These are phyloP conservation scores for Anoplius nigerrimus DNA, from an alignment of 2,888 invertebrate species.

Conservation along the genomic window DNA sequence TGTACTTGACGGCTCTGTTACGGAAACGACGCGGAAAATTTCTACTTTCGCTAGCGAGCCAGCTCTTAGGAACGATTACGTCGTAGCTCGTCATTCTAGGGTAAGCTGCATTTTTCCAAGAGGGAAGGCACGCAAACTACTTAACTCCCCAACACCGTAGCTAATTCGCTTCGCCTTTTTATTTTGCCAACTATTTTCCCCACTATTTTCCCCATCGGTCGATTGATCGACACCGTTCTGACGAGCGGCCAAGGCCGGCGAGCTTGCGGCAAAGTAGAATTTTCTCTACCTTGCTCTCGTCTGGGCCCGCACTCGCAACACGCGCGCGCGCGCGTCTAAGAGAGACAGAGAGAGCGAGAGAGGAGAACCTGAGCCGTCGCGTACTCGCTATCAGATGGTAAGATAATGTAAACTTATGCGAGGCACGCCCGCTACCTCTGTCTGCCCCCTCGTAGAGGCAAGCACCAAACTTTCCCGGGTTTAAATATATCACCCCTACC, in stretches of 20 bases:
- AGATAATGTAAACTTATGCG: constrained; percentile 75
- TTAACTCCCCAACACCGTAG: background rate
- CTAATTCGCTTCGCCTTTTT: too few relatives aligned
- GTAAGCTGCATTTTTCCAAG: constrained; percentile 3
- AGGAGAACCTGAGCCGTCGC: constrained; percentile 32
- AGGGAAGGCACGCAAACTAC: constrained; percentile 4
- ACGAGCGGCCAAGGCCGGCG: too few relatives aligned
- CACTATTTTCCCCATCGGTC: too few relatives aligned
- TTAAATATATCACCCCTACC: constrained; percentile 73
- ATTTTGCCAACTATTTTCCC: too few relatives aligned
- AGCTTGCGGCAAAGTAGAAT: too few relatives aligned
- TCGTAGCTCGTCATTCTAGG: background rate
- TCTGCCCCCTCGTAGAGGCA: constrained; percentile 43
- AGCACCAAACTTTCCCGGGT: constrained; percentile 71
- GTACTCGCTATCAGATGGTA: constrained; percentile 71
- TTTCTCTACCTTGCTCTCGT: too few relatives aligned
- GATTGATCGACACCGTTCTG: too few relatives aligned
- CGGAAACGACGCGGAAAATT: constrained; percentile 8
- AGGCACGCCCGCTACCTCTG: constrained; percentile 69
- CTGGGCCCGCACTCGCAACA: too few relatives aligned
- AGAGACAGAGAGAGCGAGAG: background rate
- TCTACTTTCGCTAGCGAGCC: constrained; percentile 4
- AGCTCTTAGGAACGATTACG: background rate
- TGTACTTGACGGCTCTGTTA: background rate
- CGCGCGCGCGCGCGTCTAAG: background rate